Evolutionary conservation across 2,113 vertebrate genomes (phyloP).

Genomic region (Gopherus evgoodei): DNA sequence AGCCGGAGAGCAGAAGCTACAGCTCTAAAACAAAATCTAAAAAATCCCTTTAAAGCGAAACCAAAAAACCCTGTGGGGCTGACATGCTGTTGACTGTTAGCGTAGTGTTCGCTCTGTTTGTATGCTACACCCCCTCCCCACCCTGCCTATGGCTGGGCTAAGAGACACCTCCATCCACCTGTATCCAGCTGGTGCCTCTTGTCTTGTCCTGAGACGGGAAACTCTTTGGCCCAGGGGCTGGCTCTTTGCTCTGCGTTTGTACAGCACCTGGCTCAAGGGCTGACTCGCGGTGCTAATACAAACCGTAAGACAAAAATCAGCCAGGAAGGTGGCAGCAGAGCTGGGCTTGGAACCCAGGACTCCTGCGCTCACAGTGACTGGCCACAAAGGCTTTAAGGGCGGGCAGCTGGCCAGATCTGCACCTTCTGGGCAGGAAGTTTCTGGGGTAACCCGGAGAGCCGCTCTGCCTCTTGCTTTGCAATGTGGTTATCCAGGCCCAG

Average conservation of each 20-base stretch:
- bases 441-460: background rate
- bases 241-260: background rate
- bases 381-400: background rate
- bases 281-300: background rate
- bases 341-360: background rate
- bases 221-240: background rate
- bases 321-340: background rate
- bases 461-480: background rate
- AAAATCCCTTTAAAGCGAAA: background rate
- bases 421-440: background rate
- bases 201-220: accelerated
- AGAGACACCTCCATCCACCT: background rate
- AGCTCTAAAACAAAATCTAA: background rate
- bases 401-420: background rate
- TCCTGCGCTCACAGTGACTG: background rate
- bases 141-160: background rate
- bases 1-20: background rate
- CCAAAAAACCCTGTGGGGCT: too few species aligned
- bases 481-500: background rate
- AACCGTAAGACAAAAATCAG: background rate
- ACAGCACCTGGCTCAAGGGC: background rate
- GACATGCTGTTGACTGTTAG: too few species aligned
- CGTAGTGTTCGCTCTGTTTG: background rate
- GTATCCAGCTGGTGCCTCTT: background rate
- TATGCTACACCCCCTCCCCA: background rate